These are phyloP conservation scores for Peucedramus taeniatus DNA, from an alignment of 2,113 vertebrate genomes.

Conservation along the genomic window DNA sequence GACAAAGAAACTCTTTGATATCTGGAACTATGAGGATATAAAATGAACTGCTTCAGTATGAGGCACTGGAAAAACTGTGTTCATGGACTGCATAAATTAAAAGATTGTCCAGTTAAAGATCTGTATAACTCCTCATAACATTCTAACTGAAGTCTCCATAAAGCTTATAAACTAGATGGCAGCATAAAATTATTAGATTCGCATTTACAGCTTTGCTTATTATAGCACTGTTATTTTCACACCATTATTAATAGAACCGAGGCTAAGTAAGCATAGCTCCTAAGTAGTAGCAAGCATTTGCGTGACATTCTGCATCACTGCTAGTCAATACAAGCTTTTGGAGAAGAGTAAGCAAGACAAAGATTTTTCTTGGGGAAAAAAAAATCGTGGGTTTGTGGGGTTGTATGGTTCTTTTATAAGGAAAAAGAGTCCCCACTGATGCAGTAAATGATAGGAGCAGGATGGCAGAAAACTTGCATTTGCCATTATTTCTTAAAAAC, in stretches of 20 bases:
- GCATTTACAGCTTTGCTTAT: conserved; percentile 13
- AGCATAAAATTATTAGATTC: conserved; percentile 17
- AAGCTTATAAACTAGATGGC: conserved; percentile 20
- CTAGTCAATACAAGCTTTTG: background rate
- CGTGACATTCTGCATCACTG: background rate
- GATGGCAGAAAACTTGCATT: background rate
- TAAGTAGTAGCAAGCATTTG: background rate
- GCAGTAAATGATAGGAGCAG: background rate
- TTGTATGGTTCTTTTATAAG: background rate
- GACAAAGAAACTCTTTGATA: background rate
- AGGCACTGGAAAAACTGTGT: background rate
- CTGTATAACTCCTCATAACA: background rate
- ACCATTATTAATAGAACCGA: background rate
- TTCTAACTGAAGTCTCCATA: conserved; percentile 1
- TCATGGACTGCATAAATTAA: conserved; percentile 37
- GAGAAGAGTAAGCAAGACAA: background rate
- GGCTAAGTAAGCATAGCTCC: background rate
- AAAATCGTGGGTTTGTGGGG: background rate
- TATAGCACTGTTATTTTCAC: conserved; percentile 10
- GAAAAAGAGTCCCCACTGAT: background rate
- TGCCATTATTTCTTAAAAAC: background rate
- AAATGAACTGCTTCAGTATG: conserved; percentile 17
- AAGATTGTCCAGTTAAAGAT: conserved; percentile 35
- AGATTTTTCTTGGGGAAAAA: background rate
- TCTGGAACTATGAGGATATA: background rate